Evolutionary conservation across 2,888 invertebrate genomes (phyloP).

Genomic region (Mythimna loreyi): DNA sequence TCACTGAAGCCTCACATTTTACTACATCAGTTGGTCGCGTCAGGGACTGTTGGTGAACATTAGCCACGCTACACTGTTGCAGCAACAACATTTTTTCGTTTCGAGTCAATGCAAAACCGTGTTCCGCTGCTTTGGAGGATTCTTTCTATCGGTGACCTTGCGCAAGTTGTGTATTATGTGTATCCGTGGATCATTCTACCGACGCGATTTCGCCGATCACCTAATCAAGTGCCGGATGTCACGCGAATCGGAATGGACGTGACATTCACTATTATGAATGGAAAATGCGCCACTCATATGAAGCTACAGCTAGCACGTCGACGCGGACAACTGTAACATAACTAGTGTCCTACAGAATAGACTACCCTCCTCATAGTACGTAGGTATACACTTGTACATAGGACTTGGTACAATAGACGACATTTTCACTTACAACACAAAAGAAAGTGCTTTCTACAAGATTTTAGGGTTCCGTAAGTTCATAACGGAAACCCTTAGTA

Average conservation of each 20-base stretch:
- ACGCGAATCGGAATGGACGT: constrained; percentile 6
- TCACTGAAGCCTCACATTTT: not conserved
- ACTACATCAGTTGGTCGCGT: not conserved
- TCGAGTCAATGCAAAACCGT: not conserved
- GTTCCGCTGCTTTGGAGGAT: not conserved
- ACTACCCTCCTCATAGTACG: not conserved
- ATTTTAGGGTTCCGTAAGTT: not conserved
- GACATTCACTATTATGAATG: constrained; percentile 4
- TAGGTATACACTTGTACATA: not conserved
- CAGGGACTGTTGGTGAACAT: not conserved
- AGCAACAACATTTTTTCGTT: not conserved
- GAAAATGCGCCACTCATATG: not conserved
- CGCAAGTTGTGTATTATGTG: too few relatives aligned
- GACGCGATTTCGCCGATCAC: not conserved
- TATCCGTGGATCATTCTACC: not conserved
- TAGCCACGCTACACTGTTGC: not conserved
- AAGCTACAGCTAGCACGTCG: not conserved
- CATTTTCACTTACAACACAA: not conserved
- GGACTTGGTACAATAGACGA: not conserved
- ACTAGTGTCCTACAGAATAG: not conserved
- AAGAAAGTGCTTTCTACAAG: not conserved
- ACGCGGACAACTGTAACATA: too few relatives aligned
- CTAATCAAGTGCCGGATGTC: constrained; percentile 22
- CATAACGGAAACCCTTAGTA: not conserved
- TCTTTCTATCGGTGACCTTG: not conserved